These are phyloP conservation scores for Drosophila phalerata DNA, from an alignment of 2,888 invertebrate genomes.

Conservation along the genomic window DNA sequence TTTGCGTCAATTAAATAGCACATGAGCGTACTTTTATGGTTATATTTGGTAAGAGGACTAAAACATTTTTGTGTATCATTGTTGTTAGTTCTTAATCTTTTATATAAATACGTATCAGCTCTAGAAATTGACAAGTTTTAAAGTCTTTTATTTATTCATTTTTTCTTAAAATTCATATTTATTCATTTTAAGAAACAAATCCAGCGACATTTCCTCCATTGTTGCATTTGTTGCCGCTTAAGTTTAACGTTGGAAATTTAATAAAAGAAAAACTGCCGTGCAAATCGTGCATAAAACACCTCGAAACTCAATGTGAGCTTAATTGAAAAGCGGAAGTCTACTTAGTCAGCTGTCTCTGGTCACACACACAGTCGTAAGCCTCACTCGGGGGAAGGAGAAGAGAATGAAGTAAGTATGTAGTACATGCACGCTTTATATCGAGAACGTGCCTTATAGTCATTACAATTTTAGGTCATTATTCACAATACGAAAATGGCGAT, in stretches of 20 bases:
- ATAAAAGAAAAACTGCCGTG: constrained; percentile 73
- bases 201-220: too few relatives aligned
- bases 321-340: constrained; percentile 81
- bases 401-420: not conserved
- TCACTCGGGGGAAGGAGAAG: not conserved
- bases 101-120: too few relatives aligned
- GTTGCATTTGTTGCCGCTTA: constrained; percentile 16
- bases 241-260: constrained; percentile 60
- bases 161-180: too few relatives aligned
- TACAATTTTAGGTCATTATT: constrained; percentile 81
- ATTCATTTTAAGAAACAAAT: too few relatives aligned
- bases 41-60: too few relatives aligned
- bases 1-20: too few relatives aligned
- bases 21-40: too few relatives aligned
- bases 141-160: too few relatives aligned
- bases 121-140: too few relatives aligned
- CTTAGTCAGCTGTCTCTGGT: constrained; percentile 68
- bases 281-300: constrained; percentile 80
- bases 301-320: constrained; percentile 75
- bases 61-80: too few relatives aligned
- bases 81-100: too few relatives aligned
- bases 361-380: constrained; percentile 26
- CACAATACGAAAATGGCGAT: constrained; percentile 67
- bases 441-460: constrained; percentile 80
- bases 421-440: constrained; percentile 65